Percentiles rank a stretch among this genome's conserved stretches.
These are phyloP conservation scores for Elephantulus edwardii DNA, from an alignment of 2,113 vertebrate species.

Conservation along the genomic window DNA sequence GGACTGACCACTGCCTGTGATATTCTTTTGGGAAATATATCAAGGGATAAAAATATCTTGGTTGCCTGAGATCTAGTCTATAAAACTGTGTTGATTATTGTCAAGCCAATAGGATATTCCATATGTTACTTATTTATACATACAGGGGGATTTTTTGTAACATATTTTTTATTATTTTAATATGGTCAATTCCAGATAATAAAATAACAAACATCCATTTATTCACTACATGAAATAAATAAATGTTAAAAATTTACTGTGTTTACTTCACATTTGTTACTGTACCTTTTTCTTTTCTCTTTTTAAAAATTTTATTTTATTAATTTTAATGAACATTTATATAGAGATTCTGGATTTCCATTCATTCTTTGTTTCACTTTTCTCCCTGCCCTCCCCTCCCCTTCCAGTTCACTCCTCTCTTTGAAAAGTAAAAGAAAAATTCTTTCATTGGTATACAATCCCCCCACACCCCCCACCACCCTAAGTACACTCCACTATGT, in stretches of 20 bases:
- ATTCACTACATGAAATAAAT: not conserved
- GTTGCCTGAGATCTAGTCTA: not conserved
- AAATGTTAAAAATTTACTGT: not conserved
- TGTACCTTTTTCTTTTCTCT: not conserved
- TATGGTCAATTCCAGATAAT: not conserved
- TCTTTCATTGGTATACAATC: too few relatives aligned
- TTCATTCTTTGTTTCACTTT: too few relatives aligned
- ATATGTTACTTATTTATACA: not conserved
- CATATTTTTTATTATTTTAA: not conserved
- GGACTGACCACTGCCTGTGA: not conserved
- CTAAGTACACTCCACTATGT: too few relatives aligned
- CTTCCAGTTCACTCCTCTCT: too few relatives aligned
- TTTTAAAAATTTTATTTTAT: too few relatives aligned
- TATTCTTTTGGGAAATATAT: not conserved
- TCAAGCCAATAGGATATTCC: not conserved
- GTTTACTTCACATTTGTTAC: not conserved
- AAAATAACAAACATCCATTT: not conserved
- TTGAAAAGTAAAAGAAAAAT: too few relatives aligned
- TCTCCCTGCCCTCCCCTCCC: too few relatives aligned
- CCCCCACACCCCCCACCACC: too few relatives aligned
- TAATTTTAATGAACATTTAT: too few relatives aligned
- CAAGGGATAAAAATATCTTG: not conserved
- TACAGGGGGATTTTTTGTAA: not conserved
- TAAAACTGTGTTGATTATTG: not conserved
- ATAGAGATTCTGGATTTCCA: too few relatives aligned